Evolutionary conservation across 2,113 vertebrate species (phyloP).

Genomic region (Sinocyclocheilus grahami): DNA sequence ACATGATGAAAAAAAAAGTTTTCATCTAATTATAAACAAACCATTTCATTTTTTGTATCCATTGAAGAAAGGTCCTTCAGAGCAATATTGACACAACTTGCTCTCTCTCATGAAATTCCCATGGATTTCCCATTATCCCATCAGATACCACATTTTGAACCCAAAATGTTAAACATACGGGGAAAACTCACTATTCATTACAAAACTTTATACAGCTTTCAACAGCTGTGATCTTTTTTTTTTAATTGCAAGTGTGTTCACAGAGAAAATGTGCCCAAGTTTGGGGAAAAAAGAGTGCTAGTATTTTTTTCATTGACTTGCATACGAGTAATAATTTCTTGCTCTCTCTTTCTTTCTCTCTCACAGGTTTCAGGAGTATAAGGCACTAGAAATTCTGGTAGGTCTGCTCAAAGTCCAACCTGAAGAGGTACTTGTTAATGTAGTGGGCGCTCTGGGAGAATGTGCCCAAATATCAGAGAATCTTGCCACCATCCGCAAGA

Average conservation of each 20-base stretch:
- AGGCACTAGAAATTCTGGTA: conserved; percentile 81
- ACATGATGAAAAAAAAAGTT: not conserved
- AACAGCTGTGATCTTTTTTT: not conserved
- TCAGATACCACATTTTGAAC: not conserved
- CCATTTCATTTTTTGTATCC: not conserved
- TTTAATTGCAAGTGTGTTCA: not conserved
- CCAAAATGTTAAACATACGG: not conserved
- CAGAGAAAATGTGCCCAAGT: not conserved
- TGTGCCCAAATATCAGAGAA: conserved; percentile 84
- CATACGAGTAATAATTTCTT: not conserved
- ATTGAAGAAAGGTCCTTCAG: not conserved
- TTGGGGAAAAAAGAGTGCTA: not conserved
- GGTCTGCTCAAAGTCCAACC: conserved; percentile 86
- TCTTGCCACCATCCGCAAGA: conserved; percentile 78
- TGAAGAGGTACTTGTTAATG: conserved; percentile 90
- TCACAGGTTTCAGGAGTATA: conserved; percentile 85
- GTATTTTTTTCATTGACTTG: not conserved
- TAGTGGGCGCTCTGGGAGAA: conserved; percentile 88
- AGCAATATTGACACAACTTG: conserved; percentile 16
- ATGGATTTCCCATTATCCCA: not conserved
- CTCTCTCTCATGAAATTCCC: not conserved
- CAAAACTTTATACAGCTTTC: not conserved
- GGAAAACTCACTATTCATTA: not conserved
- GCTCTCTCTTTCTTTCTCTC: not conserved
- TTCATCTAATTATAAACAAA: conserved; percentile 14